A percentile compares a stretch with the other conserved stretches of the same genome.
Conservation (phyloP, 2,888 invertebrate genomes). For the Agonopterix arenella region DNA sequence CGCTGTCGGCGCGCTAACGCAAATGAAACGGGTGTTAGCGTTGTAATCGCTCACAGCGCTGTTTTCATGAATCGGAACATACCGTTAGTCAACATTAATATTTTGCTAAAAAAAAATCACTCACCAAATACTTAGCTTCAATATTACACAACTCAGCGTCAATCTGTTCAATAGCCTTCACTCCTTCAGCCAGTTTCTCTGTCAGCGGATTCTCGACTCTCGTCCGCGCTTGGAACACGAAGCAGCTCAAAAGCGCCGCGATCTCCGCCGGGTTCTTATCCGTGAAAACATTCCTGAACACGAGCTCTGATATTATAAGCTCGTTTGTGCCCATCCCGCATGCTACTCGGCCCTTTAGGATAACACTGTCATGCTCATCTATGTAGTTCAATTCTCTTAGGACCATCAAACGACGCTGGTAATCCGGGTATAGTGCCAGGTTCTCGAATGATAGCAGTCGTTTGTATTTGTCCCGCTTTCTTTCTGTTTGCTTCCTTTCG, state of each 20-base stretch:
- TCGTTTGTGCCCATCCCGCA: slow-evolving; percentile 82
- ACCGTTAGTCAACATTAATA: too few relatives aligned
- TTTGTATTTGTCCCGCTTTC: slow-evolving; percentile 81
- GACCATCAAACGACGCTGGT: slow-evolving; percentile 86
- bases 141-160: slow-evolving; percentile 80
- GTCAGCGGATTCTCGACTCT: slow-evolving; percentile 77
- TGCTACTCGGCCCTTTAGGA: slow-evolving; percentile 62
- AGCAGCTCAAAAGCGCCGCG: slow-evolving; percentile 93
- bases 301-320: slow-evolving; percentile 94
- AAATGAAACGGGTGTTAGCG: too few relatives aligned
- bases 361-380: slow-evolving; percentile 66
- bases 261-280: slow-evolving; percentile 93
- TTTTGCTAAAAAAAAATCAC: slow-evolving; percentile 6
- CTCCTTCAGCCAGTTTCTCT: slow-evolving; percentile 78
- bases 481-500: slow-evolving; percentile 84
- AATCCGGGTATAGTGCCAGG: slow-evolving; percentile 92
- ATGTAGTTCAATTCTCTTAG: slow-evolving; percentile 85
- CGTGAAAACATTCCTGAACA: slow-evolving; percentile 92
- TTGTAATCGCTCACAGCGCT: too few relatives aligned
- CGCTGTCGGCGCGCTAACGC: too few relatives aligned
- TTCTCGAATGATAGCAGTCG: slow-evolving; percentile 89
- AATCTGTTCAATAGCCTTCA: slow-evolving; percentile 82
- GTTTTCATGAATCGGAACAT: too few relatives aligned
- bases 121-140: slow-evolving; percentile 80
- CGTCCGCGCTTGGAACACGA: slow-evolving; percentile 93